Percentiles rank a stretch among this genome's conserved stretches.
Evolutionary conservation across 2,797 vertebrate species (phyloP).

Genomic region (Sphenopsis melanotis): DNA sequence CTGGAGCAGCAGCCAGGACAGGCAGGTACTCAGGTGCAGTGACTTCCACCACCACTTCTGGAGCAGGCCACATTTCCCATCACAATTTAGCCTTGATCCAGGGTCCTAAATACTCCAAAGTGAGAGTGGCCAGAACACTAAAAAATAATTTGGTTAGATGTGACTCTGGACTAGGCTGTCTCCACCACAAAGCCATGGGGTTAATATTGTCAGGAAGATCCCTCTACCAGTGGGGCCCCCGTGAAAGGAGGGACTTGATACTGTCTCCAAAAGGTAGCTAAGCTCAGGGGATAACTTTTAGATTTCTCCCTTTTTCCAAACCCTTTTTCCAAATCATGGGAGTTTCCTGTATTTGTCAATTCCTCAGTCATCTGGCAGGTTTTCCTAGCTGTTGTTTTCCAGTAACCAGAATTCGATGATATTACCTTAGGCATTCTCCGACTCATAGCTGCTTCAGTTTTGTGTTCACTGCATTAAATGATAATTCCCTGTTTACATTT

Average conservation of each 20-base stretch:
- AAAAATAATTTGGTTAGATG: not conserved
- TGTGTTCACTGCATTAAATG: not conserved
- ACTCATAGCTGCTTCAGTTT: not conserved
- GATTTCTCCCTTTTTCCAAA: not conserved
- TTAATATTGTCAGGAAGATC: not conserved
- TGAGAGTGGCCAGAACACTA: not conserved
- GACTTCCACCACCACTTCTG: not conserved
- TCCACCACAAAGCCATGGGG: not conserved
- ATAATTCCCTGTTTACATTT: not conserved
- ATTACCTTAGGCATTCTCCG: not conserved
- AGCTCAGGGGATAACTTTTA: not conserved
- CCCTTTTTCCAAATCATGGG: too few species aligned
- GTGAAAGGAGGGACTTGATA: not conserved
- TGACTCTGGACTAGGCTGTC: not conserved
- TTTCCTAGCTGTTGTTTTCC: too few species aligned
- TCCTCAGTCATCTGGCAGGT: too few species aligned
- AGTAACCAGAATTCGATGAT: too few species aligned
- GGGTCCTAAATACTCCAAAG: not conserved
- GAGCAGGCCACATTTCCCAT: not conserved
- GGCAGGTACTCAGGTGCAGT: too few species aligned
- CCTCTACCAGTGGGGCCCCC: not conserved
- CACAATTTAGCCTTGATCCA: not conserved
- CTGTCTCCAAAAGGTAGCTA: not conserved
- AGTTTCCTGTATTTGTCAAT: too few species aligned
- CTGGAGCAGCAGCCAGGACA: not conserved